Conservation (phyloP, 2,113 vertebrate genomes). For the Pituophis catenifer region DNA sequence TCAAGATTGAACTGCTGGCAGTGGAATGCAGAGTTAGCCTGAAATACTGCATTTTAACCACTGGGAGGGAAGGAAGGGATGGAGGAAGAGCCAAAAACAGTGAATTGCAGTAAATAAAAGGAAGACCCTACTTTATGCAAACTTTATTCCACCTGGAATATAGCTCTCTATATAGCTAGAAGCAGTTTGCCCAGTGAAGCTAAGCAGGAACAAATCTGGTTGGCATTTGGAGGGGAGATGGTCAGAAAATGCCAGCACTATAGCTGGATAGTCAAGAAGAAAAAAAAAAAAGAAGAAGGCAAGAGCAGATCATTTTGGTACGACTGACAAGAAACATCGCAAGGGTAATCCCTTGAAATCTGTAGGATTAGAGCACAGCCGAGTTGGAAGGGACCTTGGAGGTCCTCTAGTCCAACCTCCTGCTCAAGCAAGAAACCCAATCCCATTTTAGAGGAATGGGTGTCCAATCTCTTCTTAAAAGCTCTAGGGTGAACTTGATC, state of each 20-base stretch:
- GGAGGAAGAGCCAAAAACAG: neutral
- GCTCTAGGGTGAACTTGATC: neutral
- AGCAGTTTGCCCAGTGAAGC: neutral
- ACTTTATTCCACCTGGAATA: neutral
- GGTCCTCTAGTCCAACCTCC: neutral
- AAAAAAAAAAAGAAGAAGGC: neutral
- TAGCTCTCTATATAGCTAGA: neutral
- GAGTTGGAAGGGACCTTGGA: neutral
- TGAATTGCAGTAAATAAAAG: neutral
- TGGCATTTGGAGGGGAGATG: neutral
- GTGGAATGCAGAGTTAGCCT: too few species aligned
- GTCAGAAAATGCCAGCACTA: neutral
- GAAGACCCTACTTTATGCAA: neutral
- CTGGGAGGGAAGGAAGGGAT: neutral
- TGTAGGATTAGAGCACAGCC: neutral
- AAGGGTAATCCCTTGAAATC: neutral
- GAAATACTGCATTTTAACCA: too few species aligned
- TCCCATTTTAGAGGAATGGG: neutral
- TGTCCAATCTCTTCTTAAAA: too few species aligned
- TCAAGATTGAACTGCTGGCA: too few species aligned
- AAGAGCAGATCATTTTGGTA: neutral
- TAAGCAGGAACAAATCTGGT: neutral
- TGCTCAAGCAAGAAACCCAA: neutral
- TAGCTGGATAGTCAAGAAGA: neutral
- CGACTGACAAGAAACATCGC: neutral